Evolutionary conservation across 2,888 invertebrate species (phyloP).

Genomic region (Lithophane semibrunnea): DNA sequence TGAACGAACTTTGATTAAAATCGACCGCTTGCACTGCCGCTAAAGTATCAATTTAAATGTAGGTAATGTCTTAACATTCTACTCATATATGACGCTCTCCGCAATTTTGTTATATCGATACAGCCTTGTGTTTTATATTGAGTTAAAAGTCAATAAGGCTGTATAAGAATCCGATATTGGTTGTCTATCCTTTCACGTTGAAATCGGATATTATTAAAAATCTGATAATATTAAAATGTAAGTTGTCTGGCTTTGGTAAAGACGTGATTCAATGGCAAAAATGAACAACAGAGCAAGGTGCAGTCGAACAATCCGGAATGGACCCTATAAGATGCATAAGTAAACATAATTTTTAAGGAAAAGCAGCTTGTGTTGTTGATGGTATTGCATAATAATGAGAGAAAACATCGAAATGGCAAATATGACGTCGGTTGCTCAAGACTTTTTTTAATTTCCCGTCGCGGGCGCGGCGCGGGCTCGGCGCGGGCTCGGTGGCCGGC

Average conservation of each 20-base stretch:
- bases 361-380: background rate
- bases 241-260: conserved; percentile 7
- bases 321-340: conserved; percentile 16
- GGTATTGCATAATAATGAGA: conserved; percentile 54
- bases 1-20: conserved; percentile 88
- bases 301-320: background rate
- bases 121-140: conserved; percentile 40
- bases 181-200: conserved; percentile 35
- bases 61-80: conserved; percentile 52
- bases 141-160: conserved; percentile 58
- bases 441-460: conserved; percentile 88
- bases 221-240: conserved; percentile 21
- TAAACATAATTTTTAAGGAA: conserved; percentile 21
- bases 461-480: conserved; percentile 69
- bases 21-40: conserved; percentile 77
- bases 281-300: conserved; percentile 4
- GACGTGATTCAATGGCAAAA: background rate
- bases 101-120: conserved; percentile 19
- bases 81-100: conserved; percentile 25
- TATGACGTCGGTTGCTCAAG: conserved; percentile 76
- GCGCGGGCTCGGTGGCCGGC: conserved; percentile 71
- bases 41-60: conserved; percentile 68
- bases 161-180: conserved; percentile 45
- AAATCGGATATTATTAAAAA: conserved; percentile 54
- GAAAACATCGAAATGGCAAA: conserved; percentile 70